A percentile compares a stretch with the other conserved stretches of the same genome.
These are phyloP conservation scores for Actinernus sp. DNA, from an alignment of 92 coral and sea anemone species.

Conservation along the genomic window DNA sequence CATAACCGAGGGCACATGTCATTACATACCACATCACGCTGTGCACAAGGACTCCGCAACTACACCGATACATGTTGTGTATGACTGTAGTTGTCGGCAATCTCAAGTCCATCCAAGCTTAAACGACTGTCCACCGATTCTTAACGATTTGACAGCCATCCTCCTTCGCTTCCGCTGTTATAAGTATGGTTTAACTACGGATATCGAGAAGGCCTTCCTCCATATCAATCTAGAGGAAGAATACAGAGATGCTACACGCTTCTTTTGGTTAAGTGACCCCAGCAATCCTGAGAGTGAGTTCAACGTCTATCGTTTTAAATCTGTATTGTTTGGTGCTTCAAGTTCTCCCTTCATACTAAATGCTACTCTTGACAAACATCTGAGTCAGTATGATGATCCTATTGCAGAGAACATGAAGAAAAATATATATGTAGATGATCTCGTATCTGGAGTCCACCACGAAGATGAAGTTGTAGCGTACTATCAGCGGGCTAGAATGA, in stretches of 20 bases:
- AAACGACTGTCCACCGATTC: conserved; percentile 42
- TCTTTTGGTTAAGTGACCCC: conserved; percentile 49
- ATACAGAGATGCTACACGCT: conserved; percentile 63
- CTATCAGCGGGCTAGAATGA: conserved; percentile 9
- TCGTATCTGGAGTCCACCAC: conserved; percentile 19
- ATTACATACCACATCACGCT: conserved; percentile 63
- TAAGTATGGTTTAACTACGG: conserved; percentile 40
- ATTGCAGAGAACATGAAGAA: background rate
- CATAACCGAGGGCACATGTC: background rate
- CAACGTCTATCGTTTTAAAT: conserved; percentile 37
- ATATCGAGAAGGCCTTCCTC: conserved; percentile 59
- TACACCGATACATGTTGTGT: conserved; percentile 51
- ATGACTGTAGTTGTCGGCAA: conserved; percentile 42
- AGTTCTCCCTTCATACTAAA: conserved; percentile 53
- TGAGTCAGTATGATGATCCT: conserved; percentile 11
- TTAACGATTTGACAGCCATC: conserved; percentile 51
- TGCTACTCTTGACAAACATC: conserved; percentile 63
- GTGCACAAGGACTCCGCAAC: conserved; percentile 47
- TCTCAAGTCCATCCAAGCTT: conserved; percentile 36
- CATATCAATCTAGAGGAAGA: conserved; percentile 41
- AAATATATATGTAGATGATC: conserved; percentile 32
- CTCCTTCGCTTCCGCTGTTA: conserved; percentile 56
- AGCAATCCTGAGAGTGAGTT: conserved; percentile 37
- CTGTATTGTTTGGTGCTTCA: conserved; percentile 50
- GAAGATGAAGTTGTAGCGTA: too few species aligned